These are phyloP conservation scores for Butastur rufipennis DNA, from an alignment of 2,113 vertebrate genomes.

Conservation along the genomic window DNA sequence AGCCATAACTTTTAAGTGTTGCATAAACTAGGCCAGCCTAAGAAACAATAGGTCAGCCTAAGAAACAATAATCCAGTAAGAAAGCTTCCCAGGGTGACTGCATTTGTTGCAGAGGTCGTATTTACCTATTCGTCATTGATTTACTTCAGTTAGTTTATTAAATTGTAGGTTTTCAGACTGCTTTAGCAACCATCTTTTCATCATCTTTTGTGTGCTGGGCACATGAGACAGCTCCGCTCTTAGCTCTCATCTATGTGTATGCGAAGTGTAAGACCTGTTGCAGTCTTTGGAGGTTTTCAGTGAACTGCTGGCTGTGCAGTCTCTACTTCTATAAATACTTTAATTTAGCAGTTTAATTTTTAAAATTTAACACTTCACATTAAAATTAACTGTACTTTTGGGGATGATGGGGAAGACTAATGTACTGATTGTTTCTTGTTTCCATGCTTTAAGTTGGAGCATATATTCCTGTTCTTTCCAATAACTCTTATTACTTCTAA, in stretches of 20 bases:
- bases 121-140: background rate
- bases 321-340: background rate
- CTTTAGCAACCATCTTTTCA: background rate
- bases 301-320: background rate
- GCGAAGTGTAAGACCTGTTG: background rate
- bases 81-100: background rate
- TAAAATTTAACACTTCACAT: background rate
- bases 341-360: background rate
- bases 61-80: background rate
- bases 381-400: background rate
- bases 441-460: background rate
- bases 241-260: background rate
- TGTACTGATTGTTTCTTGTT: background rate
- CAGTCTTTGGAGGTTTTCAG: background rate
- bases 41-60: background rate
- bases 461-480: background rate
- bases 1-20: background rate
- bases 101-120: background rate
- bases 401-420: background rate
- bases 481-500: background rate
- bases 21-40: background rate
- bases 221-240: accelerated
- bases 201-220: background rate
- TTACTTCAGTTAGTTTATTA: background rate
- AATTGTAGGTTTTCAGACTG: background rate